Percentiles rank a stretch among this genome's conserved stretches.
Evolutionary conservation across 1,140 invertebrate genomes (phyloP).

Genomic region (Holcopasites calliopsidis): DNA sequence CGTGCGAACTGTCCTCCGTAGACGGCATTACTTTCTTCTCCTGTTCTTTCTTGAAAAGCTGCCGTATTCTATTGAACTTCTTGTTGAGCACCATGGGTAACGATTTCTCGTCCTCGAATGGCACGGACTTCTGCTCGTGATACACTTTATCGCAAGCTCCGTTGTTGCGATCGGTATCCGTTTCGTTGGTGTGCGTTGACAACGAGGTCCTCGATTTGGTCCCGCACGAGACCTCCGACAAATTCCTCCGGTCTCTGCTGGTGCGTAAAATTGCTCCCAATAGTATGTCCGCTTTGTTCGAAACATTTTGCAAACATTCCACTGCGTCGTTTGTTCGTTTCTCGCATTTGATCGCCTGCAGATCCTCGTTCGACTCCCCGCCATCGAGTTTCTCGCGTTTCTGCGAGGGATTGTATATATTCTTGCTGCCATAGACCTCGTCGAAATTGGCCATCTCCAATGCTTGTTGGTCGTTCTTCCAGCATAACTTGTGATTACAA

Average conservation of each 20-base stretch:
- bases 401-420: constrained; percentile 47
- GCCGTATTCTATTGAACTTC: constrained; percentile 67
- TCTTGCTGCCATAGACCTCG: constrained; percentile 52
- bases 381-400: constrained; percentile 43
- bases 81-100: constrained; percentile 70
- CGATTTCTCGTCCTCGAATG: constrained; percentile 68
- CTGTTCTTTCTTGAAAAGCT: constrained; percentile 73
- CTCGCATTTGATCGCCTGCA: constrained; percentile 20
- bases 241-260: constrained; percentile 64
- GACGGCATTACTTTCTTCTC: constrained; percentile 49
- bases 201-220: constrained; percentile 51
- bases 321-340: constrained; percentile 14
- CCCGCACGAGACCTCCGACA: constrained; percentile 58
- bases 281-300: constrained; percentile 80
- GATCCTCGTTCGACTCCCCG: constrained; percentile 1
- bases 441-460: constrained; percentile 36
- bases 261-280: constrained; percentile 80
- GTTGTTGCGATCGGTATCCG: constrained; percentile 33
- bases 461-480: constrained; percentile 49
- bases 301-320: constrained; percentile 63
- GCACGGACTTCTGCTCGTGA: constrained; percentile 26
- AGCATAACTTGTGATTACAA: constrained; percentile 40
- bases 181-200: constrained; percentile 21
- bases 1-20: constrained; percentile 14
- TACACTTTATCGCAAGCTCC: constrained; percentile 10